A percentile compares a stretch with the other conserved stretches of the same genome.
phyloP scores from a whole-genome alignment of 2,888 invertebrate species.

The Capitulum mitella region DNA sequence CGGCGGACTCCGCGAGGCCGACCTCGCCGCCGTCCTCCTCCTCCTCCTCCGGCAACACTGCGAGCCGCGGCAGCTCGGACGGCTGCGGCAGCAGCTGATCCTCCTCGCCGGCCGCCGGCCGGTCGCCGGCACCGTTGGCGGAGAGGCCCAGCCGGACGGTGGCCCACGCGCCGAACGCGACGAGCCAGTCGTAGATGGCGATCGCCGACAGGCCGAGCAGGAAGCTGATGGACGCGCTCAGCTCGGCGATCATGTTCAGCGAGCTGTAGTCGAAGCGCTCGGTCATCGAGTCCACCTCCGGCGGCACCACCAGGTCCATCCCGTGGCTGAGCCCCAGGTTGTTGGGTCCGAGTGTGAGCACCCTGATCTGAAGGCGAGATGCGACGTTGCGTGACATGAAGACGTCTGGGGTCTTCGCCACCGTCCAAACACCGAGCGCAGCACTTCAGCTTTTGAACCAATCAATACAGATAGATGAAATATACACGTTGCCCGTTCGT shows the following conservation, averaged over 20 bases:
- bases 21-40: no score
- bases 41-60: no score
- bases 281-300: neutral
- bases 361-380: neutral
- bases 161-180: neutral
- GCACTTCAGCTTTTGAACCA: neutral
- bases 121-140: no score
- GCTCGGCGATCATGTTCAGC: neutral
- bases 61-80: no score
- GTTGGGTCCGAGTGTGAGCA: neutral
- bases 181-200: conserved; percentile 1
- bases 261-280: neutral
- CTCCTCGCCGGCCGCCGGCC: no score
- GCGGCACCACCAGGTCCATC: neutral
- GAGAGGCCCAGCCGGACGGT: neutral
- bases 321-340: neutral
- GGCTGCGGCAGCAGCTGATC: no score
- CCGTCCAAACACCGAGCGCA: neutral
- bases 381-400: neutral
- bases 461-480: neutral
- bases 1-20: no score
- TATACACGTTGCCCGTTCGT: neutral
- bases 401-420: neutral
- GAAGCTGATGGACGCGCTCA: conserved; percentile 5
- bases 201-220: neutral